phyloP scores from a whole-genome alignment of 2,888 invertebrate genomes.

The Leucozona laternaria region DNA sequence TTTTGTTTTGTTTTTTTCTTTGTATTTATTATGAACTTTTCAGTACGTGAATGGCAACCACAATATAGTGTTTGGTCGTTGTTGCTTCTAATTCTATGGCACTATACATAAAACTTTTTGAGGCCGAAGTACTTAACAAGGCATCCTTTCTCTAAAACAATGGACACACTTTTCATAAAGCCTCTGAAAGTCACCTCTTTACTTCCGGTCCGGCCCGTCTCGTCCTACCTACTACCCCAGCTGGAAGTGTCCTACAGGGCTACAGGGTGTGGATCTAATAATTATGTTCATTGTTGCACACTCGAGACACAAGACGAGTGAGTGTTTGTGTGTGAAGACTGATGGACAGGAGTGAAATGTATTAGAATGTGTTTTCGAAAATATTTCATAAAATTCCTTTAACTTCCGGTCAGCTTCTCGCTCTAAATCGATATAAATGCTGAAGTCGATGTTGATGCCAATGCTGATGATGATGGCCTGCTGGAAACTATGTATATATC shows the following conservation, averaged over 20 bases:
- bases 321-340: background rate
- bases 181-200: constrained; percentile 9
- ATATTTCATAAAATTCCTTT: constrained; percentile 57
- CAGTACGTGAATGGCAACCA: constrained; percentile 31
- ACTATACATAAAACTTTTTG: constrained; percentile 1
- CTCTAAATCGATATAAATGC: background rate
- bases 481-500: constrained; percentile 11
- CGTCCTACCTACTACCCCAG: too few relatives aligned
- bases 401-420: constrained; percentile 12
- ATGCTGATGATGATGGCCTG: background rate
- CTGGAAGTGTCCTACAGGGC: background rate
- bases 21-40: constrained; percentile 18
- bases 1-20: background rate
- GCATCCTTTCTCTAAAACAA: constrained; percentile 17
- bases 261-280: constrained; percentile 36
- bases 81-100: background rate
- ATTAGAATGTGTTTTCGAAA: constrained; percentile 51
- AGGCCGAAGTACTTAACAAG: constrained; percentile 27
- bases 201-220: background rate
- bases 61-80: constrained; percentile 20
- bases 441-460: background rate
- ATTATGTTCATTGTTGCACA: constrained; percentile 60
- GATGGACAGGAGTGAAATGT: constrained; percentile 37
- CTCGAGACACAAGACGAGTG: constrained; percentile 3
- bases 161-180: constrained; percentile 4